Percentiles rank a stretch among this genome's conserved stretches.
These are phyloP conservation scores for Oenanthe melanoleuca DNA, from an alignment of 2,113 vertebrate species.

Conservation along the genomic window DNA sequence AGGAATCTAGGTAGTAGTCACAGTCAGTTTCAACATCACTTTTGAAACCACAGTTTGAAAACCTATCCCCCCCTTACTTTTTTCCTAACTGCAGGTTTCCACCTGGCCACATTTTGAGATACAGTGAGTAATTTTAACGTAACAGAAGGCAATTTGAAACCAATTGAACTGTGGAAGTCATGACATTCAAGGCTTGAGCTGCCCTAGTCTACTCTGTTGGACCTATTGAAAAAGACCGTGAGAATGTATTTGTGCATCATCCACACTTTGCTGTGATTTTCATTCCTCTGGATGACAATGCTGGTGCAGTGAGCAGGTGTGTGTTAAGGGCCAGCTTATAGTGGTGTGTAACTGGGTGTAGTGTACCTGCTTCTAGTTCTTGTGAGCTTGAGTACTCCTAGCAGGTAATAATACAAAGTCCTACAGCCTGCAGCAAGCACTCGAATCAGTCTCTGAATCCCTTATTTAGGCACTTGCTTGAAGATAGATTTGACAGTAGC, in stretches of 20 bases:
- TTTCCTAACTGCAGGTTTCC: not conserved
- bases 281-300: not conserved
- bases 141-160: not conserved
- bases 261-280: not conserved
- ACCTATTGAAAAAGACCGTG: not conserved
- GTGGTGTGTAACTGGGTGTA: not conserved
- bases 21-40: not conserved
- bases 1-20: not conserved
- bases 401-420: not conserved
- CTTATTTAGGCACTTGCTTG: not conserved
- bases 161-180: not conserved
- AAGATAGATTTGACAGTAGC: not conserved
- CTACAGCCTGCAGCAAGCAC: rapidly evolving
- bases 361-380: not conserved
- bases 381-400: not conserved
- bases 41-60: not conserved
- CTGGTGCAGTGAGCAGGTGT: not conserved
- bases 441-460: not conserved
- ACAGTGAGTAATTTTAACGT: not conserved
- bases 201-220: not conserved
- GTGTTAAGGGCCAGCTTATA: not conserved
- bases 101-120: not conserved
- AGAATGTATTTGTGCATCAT: not conserved
- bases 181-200: not conserved
- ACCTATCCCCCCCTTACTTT: rapidly evolving